A percentile compares a stretch with the other conserved stretches of the same genome.
Evolutionary conservation across 1,140 invertebrate species (phyloP).

Genomic region (Scaptomyza pallida): DNA sequence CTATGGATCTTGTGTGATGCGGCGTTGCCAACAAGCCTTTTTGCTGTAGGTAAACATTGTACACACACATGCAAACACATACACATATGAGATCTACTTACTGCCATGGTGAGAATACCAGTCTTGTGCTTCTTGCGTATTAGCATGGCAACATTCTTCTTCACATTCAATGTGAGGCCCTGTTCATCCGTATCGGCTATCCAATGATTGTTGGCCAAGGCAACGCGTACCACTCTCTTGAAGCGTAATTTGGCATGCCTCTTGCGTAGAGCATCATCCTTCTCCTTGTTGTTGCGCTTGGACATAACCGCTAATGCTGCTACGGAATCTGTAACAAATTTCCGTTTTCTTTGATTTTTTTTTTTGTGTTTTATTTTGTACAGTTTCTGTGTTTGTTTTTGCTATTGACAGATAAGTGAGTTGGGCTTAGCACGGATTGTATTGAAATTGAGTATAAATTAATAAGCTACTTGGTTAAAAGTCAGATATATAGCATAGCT

Average conservation of each 20-base stretch:
- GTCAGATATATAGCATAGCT: too few relatives aligned
- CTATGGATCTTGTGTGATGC: constrained; percentile 40
- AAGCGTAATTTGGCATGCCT: constrained; percentile 50
- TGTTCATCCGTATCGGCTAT: constrained; percentile 58
- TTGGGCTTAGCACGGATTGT: too few relatives aligned
- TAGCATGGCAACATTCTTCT: constrained; percentile 71
- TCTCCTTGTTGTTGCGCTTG: constrained; percentile 48
- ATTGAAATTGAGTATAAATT: too few relatives aligned
- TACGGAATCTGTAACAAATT: too few relatives aligned
- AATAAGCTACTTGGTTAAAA: too few relatives aligned
- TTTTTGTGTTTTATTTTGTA: neutral
- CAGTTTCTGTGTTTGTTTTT: constrained; percentile 3
- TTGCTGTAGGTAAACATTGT: constrained; percentile 35
- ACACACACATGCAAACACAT: neutral
- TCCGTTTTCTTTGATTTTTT: neutral
- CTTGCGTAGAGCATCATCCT: constrained; percentile 24
- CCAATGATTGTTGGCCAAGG: constrained; percentile 55
- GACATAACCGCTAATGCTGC: constrained; percentile 9
- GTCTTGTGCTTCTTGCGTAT: constrained; percentile 69
- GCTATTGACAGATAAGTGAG: neutral
- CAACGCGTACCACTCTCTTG: constrained; percentile 53
- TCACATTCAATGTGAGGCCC: constrained; percentile 66
- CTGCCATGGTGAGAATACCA: constrained; percentile 66
- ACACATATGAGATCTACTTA: constrained; percentile 23
- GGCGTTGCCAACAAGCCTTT: constrained; percentile 54